phyloP scores from a whole-genome alignment of 2,797 vertebrate species.

The Sebastes nivosus region DNA sequence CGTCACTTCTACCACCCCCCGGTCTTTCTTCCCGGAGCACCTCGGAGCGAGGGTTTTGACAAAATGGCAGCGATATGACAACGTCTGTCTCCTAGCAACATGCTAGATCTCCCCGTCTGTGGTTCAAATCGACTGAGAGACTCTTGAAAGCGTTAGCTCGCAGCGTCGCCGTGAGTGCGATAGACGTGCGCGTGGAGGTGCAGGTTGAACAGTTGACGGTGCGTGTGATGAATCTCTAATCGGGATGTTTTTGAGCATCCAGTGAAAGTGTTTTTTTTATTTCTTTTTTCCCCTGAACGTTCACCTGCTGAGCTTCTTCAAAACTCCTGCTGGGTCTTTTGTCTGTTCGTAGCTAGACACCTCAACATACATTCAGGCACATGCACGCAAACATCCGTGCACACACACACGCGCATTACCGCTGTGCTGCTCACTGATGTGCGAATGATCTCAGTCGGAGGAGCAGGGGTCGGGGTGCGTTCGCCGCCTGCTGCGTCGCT shows the following conservation, averaged over 20 bases:
- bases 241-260: background rate
- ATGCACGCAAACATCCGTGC: background rate
- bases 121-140: constrained; percentile 26
- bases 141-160: constrained; percentile 36
- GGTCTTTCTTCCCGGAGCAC: background rate
- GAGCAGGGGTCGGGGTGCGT: background rate
- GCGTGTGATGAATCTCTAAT: constrained; percentile 35
- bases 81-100: constrained; percentile 42
- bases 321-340: constrained; percentile 22
- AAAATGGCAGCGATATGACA: constrained; percentile 20
- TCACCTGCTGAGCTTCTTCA: constrained; percentile 25
- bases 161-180: constrained; percentile 10
- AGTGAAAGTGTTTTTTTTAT: background rate
- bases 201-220: constrained; percentile 25
- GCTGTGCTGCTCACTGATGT: constrained; percentile 46
- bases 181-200: background rate
- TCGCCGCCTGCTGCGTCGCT: constrained; percentile 17
- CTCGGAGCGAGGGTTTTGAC: constrained; percentile 21
- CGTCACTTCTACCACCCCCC: constrained; percentile 2
- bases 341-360: background rate
- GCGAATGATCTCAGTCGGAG: constrained; percentile 23
- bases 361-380: no score
- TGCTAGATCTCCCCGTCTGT: background rate
- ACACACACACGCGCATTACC: background rate
- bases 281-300: background rate